These are phyloP conservation scores for Candoia aspera DNA, from an alignment of 2,113 vertebrate species.

Conservation along the genomic window DNA sequence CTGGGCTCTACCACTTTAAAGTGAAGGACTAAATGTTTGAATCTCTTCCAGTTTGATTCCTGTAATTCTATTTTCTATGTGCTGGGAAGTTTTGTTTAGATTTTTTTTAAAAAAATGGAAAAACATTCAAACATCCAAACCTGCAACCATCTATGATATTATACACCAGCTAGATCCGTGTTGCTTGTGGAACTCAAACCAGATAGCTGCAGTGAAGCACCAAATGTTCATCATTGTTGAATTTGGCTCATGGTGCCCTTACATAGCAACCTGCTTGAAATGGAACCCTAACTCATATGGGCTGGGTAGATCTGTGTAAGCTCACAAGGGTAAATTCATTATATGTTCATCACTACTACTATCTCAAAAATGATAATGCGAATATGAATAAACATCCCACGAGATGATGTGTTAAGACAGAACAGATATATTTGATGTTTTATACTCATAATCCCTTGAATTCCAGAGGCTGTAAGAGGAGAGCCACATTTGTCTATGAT, in stretches of 20 bases:
- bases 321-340: neutral
- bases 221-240: neutral
- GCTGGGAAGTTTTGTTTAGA: neutral
- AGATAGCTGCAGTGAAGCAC: neutral
- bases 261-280: neutral
- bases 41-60: neutral
- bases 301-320: neutral
- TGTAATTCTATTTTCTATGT: neutral
- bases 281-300: neutral
- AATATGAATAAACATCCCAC: neutral
- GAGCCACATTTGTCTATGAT: neutral
- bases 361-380: conserved; percentile 47
- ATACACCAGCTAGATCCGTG: neutral
- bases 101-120: neutral
- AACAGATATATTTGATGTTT: neutral
- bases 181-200: neutral
- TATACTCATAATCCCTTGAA: neutral
- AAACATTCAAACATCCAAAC: neutral
- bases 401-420: neutral
- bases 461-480: conserved; percentile 11
- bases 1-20: neutral
- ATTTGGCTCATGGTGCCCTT: neutral
- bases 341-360: neutral
- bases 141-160: neutral
- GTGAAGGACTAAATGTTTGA: neutral